These are phyloP conservation scores for Ia io DNA, from an alignment of 2,113 vertebrate species.

Conservation along the genomic window DNA sequence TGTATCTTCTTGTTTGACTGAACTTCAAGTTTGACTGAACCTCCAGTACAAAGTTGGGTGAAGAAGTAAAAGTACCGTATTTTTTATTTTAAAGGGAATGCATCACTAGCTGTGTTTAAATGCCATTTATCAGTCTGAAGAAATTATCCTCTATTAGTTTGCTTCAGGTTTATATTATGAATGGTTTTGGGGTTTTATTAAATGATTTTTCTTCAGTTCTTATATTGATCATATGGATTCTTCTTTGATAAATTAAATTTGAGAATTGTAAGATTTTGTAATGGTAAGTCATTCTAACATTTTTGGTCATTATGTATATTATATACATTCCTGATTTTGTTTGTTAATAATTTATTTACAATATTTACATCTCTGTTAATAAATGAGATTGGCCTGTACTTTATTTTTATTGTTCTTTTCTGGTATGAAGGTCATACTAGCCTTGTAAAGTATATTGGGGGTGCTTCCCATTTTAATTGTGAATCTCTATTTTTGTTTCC, in stretches of 20 bases:
- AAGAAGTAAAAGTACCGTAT: not conserved
- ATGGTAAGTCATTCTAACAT: not conserved
- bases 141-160: not conserved
- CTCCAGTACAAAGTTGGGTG: not conserved
- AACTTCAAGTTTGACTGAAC: not conserved
- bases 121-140: not conserved
- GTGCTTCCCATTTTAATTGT: not conserved
- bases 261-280: not conserved
- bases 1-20: not conserved
- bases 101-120: not conserved
- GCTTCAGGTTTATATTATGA: not conserved
- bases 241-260: not conserved
- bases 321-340: not conserved
- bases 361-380: not conserved
- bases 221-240: constrained; percentile 7
- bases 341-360: not conserved
- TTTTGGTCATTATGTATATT: not conserved
- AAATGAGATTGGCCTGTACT: not conserved
- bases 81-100: not conserved
- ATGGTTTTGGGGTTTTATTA: not conserved
- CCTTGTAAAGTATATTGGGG: not conserved
- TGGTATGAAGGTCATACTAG: not conserved
- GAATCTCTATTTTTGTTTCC: not conserved
- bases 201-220: not conserved
- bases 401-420: not conserved